Conservation (phyloP, 2,113 vertebrate species). For the Piprites chloris region DNA sequence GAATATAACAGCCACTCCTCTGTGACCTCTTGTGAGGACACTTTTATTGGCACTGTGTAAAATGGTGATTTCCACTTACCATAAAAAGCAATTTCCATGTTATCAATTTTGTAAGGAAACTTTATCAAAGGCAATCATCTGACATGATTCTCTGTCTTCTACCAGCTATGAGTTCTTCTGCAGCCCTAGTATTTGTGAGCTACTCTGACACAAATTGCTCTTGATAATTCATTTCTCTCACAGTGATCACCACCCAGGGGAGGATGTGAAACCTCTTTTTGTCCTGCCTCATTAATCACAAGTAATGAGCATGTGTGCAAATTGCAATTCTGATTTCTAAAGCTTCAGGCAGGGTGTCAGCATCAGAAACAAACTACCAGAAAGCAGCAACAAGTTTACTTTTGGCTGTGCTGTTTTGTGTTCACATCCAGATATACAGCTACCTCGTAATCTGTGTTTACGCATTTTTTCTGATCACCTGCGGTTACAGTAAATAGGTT, state of each 20-base stretch:
- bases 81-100: not conserved
- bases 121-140: not conserved
- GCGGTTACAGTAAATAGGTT: not conserved
- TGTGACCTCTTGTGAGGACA: not conserved
- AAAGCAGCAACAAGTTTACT: not conserved
- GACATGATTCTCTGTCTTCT: not conserved
- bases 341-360: not conserved
- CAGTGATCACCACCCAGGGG: not conserved
- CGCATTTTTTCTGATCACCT: not conserved
- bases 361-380: not conserved
- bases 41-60: not conserved
- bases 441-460: not conserved
- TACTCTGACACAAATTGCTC: not conserved
- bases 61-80: not conserved
- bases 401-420: accelerated
- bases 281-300: not conserved
- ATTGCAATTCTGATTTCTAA: not conserved
- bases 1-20: not conserved
- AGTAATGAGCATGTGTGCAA: not conserved
- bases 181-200: not conserved
- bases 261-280: not conserved
- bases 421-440: not conserved
- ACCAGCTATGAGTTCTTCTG: not conserved
- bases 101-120: not conserved
- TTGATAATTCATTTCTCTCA: not conserved